Conservation (phyloP, 2,888 invertebrate species). For the Parnassius glacialis region DNA sequence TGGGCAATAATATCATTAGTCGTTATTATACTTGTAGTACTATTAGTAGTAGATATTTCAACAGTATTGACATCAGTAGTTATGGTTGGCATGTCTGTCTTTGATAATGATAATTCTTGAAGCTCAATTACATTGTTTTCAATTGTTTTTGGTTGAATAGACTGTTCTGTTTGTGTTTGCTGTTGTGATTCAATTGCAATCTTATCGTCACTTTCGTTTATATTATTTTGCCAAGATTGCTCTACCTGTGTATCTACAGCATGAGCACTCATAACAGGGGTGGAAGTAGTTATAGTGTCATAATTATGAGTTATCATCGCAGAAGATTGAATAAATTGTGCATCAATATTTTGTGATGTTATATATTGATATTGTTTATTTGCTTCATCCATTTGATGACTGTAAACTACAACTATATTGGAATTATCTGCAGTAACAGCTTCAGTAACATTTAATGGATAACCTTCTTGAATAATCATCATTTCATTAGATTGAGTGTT, state of each 20-base stretch:
- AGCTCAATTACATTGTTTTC: conserved; percentile 28
- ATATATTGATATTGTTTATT: conserved; percentile 78
- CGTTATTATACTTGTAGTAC: not conserved
- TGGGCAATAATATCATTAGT: conserved; percentile 27
- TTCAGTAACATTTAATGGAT: conserved; percentile 78
- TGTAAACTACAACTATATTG: conserved; percentile 84
- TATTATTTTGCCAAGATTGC: conserved; percentile 54
- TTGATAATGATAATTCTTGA: conserved; percentile 22
- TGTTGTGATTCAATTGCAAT: conserved; percentile 38
- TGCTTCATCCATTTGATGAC: conserved; percentile 80
- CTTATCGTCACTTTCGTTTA: conserved; percentile 41
- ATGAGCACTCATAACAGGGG: conserved; percentile 73
- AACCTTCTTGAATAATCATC: conserved; percentile 83
- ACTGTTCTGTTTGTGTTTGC: conserved; percentile 20
- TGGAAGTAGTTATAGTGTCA: conserved; percentile 65
- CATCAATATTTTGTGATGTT: conserved; percentile 57
- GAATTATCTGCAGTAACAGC: conserved; percentile 74
- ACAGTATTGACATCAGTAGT: not conserved
- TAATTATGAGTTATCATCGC: conserved; percentile 68
- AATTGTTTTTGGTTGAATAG: conserved; percentile 2
- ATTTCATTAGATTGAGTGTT: conserved; percentile 80
- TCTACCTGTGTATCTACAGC: conserved; percentile 52
- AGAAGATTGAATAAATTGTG: conserved; percentile 66
- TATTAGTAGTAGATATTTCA: not conserved
- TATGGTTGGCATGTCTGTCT: not conserved